A percentile compares a stretch with the other conserved stretches of the same genome.
Conservation (phyloP, 2,797 vertebrate genomes). For the Salarias fasciatus region DNA sequence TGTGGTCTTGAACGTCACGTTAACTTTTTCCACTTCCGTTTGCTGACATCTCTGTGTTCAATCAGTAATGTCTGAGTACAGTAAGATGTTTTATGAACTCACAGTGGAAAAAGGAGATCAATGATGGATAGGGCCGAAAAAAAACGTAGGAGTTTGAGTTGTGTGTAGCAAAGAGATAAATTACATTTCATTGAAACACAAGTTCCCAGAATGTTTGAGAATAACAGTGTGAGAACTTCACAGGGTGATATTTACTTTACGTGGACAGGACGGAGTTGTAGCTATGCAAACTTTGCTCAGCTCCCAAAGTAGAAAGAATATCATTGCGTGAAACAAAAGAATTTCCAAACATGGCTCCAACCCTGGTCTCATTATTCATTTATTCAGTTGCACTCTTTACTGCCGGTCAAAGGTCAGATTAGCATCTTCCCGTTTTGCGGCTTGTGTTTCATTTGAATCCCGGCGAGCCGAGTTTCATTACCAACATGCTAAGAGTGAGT, state of each 20-base stretch:
- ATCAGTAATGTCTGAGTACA: no score
- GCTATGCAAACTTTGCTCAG: slow-evolving; percentile 17
- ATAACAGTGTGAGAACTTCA: slow-evolving; percentile 23
- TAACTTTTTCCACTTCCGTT: no score
- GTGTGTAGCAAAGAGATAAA: slow-evolving; percentile 3
- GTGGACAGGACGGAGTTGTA: slow-evolving; percentile 16
- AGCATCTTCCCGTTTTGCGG: not conserved
- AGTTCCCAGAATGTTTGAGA: slow-evolving; percentile 29
- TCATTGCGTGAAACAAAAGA: not conserved
- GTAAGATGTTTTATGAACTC: not conserved
- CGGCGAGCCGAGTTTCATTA: slow-evolving; percentile 26
- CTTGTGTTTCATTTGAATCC: slow-evolving; percentile 19
- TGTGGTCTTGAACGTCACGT: no score
- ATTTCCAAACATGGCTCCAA: not conserved
- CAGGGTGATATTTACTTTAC: slow-evolving; percentile 37
- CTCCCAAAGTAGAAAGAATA: slow-evolving; percentile 10
- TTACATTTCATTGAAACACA: slow-evolving; percentile 29
- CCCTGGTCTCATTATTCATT: no score
- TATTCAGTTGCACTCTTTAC: no score
- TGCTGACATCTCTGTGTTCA: no score
- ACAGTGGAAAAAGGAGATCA: slow-evolving; percentile 1
- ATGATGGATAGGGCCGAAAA: slow-evolving; percentile 18
- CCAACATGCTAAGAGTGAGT: slow-evolving; percentile 28
- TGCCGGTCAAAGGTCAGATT: not conserved
- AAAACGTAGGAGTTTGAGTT: slow-evolving; percentile 6